These are phyloP conservation scores for Portunus trituberculatus DNA, from an alignment of 1,140 invertebrate species.

Conservation along the genomic window DNA sequence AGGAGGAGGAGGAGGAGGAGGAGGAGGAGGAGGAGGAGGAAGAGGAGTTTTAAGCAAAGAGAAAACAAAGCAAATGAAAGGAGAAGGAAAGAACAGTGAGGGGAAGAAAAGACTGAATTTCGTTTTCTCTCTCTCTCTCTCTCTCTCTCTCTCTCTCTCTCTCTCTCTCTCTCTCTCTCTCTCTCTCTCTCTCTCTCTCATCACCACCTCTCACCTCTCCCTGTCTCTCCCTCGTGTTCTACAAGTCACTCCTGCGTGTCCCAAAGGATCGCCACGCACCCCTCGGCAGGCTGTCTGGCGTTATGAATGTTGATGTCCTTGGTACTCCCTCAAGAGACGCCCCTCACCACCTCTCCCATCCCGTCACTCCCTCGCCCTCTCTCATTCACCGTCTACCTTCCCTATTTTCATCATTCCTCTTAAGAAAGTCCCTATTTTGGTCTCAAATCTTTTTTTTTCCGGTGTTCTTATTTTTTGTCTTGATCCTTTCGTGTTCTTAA, in stretches of 20 bases:
- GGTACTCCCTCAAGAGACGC: background rate
- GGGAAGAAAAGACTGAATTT: too few species aligned
- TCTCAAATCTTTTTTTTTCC: background rate
- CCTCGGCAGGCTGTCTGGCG: background rate
- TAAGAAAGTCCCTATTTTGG: background rate
- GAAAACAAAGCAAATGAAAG: too few species aligned
- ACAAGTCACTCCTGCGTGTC: background rate
- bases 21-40: too few species aligned
- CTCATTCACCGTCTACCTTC: background rate
- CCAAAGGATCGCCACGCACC: background rate
- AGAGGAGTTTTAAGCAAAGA: background rate
- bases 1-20: too few species aligned
- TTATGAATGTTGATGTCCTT: conserved; percentile 15
- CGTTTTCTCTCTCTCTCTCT: too few species aligned
- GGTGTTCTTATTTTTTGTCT: too few species aligned
- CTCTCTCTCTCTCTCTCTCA: too few species aligned
- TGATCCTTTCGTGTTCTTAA: too few species aligned
- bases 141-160: too few species aligned
- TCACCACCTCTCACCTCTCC: background rate
- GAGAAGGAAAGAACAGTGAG: too few species aligned
- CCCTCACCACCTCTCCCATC: background rate
- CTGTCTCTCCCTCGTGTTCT: background rate
- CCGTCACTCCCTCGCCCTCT: background rate
- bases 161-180: too few species aligned
- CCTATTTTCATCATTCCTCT: background rate